Evolutionary conservation across 2,113 vertebrate species (phyloP), one percentile per base, ranked within the genome.

Genomic region (Calidris pygmaea): DNA sequence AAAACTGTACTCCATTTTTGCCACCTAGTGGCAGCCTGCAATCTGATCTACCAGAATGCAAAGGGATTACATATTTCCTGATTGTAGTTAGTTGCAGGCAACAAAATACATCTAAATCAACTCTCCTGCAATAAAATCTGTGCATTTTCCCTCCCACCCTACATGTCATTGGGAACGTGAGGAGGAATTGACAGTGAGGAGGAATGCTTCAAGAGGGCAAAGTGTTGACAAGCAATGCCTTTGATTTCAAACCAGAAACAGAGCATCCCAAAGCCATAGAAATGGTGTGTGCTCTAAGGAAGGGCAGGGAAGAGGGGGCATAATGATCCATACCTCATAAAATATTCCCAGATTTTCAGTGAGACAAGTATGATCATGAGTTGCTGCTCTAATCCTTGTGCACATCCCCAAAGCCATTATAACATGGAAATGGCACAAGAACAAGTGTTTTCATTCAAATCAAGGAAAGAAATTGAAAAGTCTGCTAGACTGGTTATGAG

Each of bases 281-380:
- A 24, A 48, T 26, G 5, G 4, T 53, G 16, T 20, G 5, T 34
- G 32, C 17, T 62, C 27, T 87, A 56, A 52, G 37, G 21, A 85
- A 65, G 30, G 12, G 10, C 1, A 3, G n/a, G 23, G 3, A 45
- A 15, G 15, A 67, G 21, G 4, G 8, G 4, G 3, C 45, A 67
- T 62, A 48, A 62, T 41, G 11, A 30, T 70, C 26, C 55, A 24
- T 34, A n/a, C 3, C 17, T 37, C 56, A 34, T 21, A 35, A 63
- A 84, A 45, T 68, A 47, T 39, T 78, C 62, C 59, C 14, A 14
- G 1, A 30, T 84, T 80, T 91, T 53, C 68, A 53, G 12, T 35
- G 11, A 74, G 17, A 68, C 14, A 52, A 27, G 14, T 79, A 32
- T 15, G 30, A 52, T 20, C 9, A 14, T 0, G 1, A 45, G 9